These are phyloP conservation scores for Nymphicus hollandicus DNA, from an alignment of 2,113 vertebrate species.

Conservation along the genomic window DNA sequence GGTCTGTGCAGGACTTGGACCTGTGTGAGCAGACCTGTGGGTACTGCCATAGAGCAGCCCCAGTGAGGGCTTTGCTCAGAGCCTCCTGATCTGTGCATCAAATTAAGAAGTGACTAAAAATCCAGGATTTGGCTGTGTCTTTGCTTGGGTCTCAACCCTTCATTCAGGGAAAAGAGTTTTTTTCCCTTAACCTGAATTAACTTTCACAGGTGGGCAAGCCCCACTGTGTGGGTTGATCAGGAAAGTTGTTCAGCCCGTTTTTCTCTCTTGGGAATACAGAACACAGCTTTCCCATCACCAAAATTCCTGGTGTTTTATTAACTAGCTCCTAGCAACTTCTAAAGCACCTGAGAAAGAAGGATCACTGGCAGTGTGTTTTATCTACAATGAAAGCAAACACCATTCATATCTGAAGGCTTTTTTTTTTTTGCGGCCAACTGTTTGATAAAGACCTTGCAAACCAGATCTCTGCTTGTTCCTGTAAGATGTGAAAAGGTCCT, in stretches of 20 bases:
- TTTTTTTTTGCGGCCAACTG: not conserved
- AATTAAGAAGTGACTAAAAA: not conserved
- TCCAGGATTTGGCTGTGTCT: not conserved
- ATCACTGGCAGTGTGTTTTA: not conserved
- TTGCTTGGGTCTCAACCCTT: not conserved
- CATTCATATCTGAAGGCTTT: not conserved
- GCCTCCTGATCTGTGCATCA: not conserved
- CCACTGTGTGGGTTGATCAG: not conserved
- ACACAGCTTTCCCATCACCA: not conserved
- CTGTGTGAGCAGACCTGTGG: fast-evolving
- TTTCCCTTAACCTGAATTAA: not conserved
- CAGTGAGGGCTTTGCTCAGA: not conserved
- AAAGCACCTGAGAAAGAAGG: not conserved
- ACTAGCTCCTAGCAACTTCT: not conserved
- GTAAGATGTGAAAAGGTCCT: not conserved
- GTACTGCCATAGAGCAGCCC: not conserved
- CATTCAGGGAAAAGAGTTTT: not conserved
- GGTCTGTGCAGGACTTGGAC: not conserved
- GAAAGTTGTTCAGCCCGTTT: not conserved
- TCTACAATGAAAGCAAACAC: not conserved
- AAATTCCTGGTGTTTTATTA: not conserved
- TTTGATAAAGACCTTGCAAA: not conserved
- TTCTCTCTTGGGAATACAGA: not conserved
- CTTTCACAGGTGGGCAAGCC: not conserved
- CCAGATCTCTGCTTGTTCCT: not conserved